phyloP scores from a whole-genome alignment of 2,113 vertebrate species.

The Oncorhynchus clarkii region DNA sequence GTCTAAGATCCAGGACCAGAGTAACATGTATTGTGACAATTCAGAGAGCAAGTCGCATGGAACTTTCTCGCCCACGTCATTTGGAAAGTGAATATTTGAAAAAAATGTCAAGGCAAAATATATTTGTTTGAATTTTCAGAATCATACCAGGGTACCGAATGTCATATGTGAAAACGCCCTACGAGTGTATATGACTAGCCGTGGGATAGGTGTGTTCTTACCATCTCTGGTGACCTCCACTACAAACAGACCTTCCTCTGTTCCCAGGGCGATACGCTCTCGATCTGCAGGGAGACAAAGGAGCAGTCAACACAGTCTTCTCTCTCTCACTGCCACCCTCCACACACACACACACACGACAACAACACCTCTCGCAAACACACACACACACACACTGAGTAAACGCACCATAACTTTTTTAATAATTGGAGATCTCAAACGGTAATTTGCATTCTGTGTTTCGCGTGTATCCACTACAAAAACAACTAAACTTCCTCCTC shows the following conservation, averaged over 20 bases:
- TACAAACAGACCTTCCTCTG: constrained; percentile 93
- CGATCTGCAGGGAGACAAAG: constrained; percentile 75
- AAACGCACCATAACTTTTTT: no score
- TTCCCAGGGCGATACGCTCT: constrained; percentile 88
- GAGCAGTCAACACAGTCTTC: not conserved
- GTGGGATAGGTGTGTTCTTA: constrained; percentile 59
- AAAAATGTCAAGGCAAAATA: no score
- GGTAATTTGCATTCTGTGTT: no score
- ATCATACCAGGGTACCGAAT: not conserved
- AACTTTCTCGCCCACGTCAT: no score
- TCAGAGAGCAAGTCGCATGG: no score
- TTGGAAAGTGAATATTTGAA: no score
- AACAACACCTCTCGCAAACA: not conserved
- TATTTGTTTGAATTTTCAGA: not conserved
- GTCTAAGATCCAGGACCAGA: no score
- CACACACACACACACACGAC: not conserved
- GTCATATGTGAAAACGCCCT: not conserved
- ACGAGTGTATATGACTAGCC: no score
- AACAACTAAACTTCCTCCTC: not conserved
- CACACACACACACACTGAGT: not conserved
- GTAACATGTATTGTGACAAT: no score
- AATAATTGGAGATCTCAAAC: not conserved
- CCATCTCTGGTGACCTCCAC: constrained; percentile 94
- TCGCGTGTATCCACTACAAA: not conserved
- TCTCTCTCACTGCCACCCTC: not conserved